Evolutionary conservation across 2,888 invertebrate genomes (phyloP).

Genomic region (Tolmerus cingulatus): DNA sequence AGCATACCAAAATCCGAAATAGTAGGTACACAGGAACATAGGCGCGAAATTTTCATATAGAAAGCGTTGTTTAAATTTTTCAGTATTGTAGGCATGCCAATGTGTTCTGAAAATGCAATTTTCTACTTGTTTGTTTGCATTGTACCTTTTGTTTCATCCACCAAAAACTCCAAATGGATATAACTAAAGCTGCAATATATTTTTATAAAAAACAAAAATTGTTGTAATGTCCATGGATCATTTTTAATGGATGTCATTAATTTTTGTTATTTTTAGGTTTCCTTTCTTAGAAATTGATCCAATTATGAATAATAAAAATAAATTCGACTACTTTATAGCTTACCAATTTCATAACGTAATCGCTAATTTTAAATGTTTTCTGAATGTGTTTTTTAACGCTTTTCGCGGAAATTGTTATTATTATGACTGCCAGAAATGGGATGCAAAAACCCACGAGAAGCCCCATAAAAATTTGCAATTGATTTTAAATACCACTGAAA

Average conservation of each 20-base stretch:
- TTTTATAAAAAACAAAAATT: too few relatives aligned
- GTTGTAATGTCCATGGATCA: too few relatives aligned
- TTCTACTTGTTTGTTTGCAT: too few relatives aligned
- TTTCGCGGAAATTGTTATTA: neutral
- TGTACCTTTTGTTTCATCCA: too few relatives aligned
- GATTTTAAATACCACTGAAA: slow-evolving; percentile 11
- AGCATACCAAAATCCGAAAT: too few relatives aligned
- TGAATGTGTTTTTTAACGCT: neutral
- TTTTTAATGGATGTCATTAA: neutral
- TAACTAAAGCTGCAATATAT: too few relatives aligned
- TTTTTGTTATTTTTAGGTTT: neutral
- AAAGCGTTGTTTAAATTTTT: too few relatives aligned
- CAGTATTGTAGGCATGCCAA: too few relatives aligned
- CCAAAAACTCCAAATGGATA: too few relatives aligned
- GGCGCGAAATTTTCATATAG: too few relatives aligned
- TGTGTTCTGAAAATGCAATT: too few relatives aligned
- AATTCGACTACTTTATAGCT: neutral
- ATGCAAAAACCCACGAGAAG: neutral
- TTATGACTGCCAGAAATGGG: neutral
- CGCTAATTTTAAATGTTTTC: neutral
- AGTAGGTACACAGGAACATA: too few relatives aligned
- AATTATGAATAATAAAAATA: neutral
- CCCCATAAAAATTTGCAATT: neutral
- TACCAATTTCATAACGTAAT: neutral
- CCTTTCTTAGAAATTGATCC: neutral